Evolutionary conservation across 2,888 invertebrate genomes (phyloP), one percentile per base, ranked within the genome.

Genomic region (Eupithecia vulgata): DNA sequence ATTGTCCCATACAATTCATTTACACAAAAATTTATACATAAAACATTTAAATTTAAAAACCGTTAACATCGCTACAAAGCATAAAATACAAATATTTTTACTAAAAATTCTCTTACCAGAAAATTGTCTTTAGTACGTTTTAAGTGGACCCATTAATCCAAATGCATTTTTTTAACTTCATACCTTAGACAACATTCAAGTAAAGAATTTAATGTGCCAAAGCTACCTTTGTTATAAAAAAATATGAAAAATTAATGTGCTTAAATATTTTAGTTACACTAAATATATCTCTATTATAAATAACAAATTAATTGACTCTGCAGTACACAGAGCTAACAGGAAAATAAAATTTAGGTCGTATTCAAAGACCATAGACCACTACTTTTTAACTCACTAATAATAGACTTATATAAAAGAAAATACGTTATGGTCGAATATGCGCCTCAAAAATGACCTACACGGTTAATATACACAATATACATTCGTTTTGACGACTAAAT

Each of bases 261-360:
- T 79, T 72, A 75, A 71, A 76, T 42, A 75, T 69, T 77, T 78
- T 78, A 78, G 76, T 78, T 76, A 77, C 65, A 76, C 78, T 80
- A 80, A 78, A 79, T 79, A 79, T 77, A 78, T 75, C 78, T 79
- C 77, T 78, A 77, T 61, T 77, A 79, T 76, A 78, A 79, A 77
- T 78, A 66, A 79, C 78, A 78, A 78, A 78, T 68, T 72, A 74
- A 78, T 65, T 67, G 72, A 68, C 72, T 70, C 68, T 68, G 72
- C 72, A 66, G 66, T 52, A 70, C 30, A 59, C 64, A 61, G 75
- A 75, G 70, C 70, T 68, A 68, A 42, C 40, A 48, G 62, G 61
- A 70, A 75, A 75, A 74, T 69, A 62, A 59, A 57, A 15, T 67
- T 65, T 34, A 12, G 52, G 45, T 57, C 68, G 42, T 35, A 70